Percentiles rank a stretch among this genome's conserved stretches.
These are phyloP conservation scores for Scaptodrosophila latifasciaeformis DNA, from an alignment of 2,888 invertebrate genomes.

Conservation along the genomic window DNA sequence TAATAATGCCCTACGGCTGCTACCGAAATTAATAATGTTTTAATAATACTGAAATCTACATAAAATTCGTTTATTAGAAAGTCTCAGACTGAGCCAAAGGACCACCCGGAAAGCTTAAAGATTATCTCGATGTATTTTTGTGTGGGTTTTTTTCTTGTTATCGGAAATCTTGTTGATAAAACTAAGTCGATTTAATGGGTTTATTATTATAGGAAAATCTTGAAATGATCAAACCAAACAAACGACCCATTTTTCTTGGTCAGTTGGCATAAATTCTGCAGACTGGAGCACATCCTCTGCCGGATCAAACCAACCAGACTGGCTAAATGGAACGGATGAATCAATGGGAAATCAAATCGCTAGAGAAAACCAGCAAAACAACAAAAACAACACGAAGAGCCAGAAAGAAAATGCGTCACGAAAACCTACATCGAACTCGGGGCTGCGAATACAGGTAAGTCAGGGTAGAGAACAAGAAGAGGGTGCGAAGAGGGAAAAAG, in stretches of 20 bases:
- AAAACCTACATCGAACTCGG: conserved; percentile 51
- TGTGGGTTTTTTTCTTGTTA: too few relatives aligned
- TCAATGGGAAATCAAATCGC: conserved; percentile 37
- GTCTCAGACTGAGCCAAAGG: too few relatives aligned
- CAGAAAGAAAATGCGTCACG: conserved; percentile 33
- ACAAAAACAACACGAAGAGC: too few relatives aligned
- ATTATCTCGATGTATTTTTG: too few relatives aligned
- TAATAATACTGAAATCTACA: conserved; percentile 5
- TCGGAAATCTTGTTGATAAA: conserved; percentile 29
- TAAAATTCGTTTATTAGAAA: too few relatives aligned
- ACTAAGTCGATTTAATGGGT: neutral
- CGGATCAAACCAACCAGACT: conserved; percentile 10
- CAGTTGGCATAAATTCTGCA: conserved; percentile 28
- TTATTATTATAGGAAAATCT: conserved; percentile 5
- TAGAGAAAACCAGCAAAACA: conserved; percentile 14
- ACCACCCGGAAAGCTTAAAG: too few relatives aligned
- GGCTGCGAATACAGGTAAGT: conserved; percentile 1
- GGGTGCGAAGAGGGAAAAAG: conserved; percentile 8
- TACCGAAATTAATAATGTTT: conserved; percentile 56
- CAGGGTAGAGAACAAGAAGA: neutral
- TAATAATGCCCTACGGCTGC: conserved; percentile 18
- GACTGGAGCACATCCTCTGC: conserved; percentile 36
- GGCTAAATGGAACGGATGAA: conserved; percentile 34
- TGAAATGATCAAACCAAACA: conserved; percentile 4
- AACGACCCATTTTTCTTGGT: conserved; percentile 36